Percentiles rank a stretch among this genome's conserved stretches.
phyloP scores from a whole-genome alignment of 2,797 vertebrate genomes.

The Triplophysa yarkandensis region DNA sequence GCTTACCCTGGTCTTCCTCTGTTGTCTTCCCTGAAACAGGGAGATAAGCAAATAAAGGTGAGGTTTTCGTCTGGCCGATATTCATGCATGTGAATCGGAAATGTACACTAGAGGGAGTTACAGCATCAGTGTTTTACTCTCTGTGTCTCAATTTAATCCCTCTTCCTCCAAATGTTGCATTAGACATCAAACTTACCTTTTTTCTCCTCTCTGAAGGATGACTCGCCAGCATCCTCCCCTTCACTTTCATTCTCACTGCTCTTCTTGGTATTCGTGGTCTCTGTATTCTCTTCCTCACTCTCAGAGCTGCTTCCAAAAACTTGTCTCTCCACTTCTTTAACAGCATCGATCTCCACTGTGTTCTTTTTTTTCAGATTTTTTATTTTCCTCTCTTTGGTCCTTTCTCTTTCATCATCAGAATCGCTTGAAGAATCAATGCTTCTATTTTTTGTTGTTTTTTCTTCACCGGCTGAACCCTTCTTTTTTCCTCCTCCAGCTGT shows the following conservation, averaged over 20 bases:
- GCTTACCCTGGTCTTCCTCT: constrained; percentile 23
- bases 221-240: constrained; percentile 18
- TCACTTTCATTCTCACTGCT: constrained; percentile 29
- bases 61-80: not conserved
- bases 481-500: not conserved
- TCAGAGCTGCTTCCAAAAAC: constrained; percentile 55
- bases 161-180: too few species aligned
- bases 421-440: not conserved
- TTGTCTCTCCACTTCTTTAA: constrained; percentile 50
- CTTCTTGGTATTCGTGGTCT: not conserved
- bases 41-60: not conserved
- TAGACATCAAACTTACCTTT: constrained; percentile 31
- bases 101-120: not conserved
- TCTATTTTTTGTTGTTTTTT: not conserved
- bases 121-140: not conserved
- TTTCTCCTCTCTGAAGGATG: constrained; percentile 40
- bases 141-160: too few species aligned
- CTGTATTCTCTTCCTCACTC: constrained; percentile 50
- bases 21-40: constrained; percentile 32
- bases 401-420: constrained; percentile 53
- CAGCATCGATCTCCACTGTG: constrained; percentile 28
- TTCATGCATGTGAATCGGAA: not conserved
- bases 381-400: constrained; percentile 12
- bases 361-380: constrained; percentile 3
- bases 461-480: constrained; percentile 20